Conservation (phyloP, 2,888 invertebrate species). For the Linyphia triangularis region DNA sequence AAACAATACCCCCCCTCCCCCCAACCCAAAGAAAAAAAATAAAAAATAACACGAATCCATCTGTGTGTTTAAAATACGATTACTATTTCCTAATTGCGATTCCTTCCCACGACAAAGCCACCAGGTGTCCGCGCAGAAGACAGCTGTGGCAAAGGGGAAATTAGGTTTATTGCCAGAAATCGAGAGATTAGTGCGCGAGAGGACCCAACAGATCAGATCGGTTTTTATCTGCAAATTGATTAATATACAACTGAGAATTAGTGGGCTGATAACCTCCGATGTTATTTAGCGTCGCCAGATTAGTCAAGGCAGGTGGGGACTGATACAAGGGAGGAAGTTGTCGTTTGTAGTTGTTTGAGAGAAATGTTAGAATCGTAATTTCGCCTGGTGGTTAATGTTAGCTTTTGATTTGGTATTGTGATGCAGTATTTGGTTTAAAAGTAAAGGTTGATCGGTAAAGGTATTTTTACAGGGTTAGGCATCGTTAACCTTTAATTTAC, state of each 20-base stretch:
- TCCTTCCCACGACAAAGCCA: background rate
- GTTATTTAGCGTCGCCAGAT: background rate
- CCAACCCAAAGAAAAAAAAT: too few species aligned
- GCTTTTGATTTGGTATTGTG: too few species aligned
- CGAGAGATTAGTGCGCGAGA: background rate
- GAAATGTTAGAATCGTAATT: too few species aligned
- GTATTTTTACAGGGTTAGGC: too few species aligned
- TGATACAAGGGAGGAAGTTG: background rate
- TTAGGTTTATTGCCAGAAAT: background rate
- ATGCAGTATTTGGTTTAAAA: too few species aligned
- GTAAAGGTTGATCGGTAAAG: too few species aligned
- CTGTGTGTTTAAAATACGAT: background rate
- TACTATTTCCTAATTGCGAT: background rate
- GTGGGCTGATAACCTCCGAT: background rate
- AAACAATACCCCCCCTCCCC: too few species aligned
- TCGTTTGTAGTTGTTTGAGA: background rate
- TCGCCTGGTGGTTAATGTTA: too few species aligned
- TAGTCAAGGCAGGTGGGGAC: background rate
- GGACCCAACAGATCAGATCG: background rate
- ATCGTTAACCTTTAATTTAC: too few species aligned
- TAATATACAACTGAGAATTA: slow-evolving; percentile 19
- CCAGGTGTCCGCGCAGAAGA: slow-evolving; percentile 8
- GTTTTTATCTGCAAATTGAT: slow-evolving; percentile 17
- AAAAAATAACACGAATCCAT: too few species aligned
- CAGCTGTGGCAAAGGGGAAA: background rate